Evolutionary conservation across 2,113 vertebrate genomes (phyloP).

Genomic region (Caloenas nicobarica): DNA sequence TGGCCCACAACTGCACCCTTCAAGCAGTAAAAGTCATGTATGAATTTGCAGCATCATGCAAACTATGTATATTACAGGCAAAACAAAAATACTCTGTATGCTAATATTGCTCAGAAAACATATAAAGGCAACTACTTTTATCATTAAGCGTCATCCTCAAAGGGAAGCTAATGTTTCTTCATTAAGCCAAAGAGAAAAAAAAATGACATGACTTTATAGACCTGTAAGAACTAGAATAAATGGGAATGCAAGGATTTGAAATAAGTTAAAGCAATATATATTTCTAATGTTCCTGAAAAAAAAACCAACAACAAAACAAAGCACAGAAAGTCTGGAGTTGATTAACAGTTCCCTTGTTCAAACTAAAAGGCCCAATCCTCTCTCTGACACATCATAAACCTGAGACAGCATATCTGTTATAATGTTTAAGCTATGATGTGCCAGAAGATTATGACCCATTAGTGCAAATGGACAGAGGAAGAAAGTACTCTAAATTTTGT

Average conservation of each 20-base stretch:
- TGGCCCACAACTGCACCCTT: background rate
- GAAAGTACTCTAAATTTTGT: background rate
- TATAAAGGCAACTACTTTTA: background rate
- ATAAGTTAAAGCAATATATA: background rate
- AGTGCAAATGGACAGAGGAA: background rate
- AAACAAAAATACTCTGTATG: background rate
- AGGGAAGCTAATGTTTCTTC: background rate
- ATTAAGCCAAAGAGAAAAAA: background rate
- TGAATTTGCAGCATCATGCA: background rate
- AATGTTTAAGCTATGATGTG: background rate
- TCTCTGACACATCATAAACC: slow-evolving; percentile 13
- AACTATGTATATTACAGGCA: background rate
- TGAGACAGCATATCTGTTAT: background rate
- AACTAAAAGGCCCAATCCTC: slow-evolving; percentile 20
- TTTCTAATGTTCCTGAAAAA: background rate
- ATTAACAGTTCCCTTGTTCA: slow-evolving; percentile 34
- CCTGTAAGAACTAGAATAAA: background rate
- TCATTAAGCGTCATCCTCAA: background rate
- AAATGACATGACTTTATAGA: background rate
- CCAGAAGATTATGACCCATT: slow-evolving; percentile 21
- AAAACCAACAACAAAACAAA: background rate
- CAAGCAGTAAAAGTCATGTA: background rate
- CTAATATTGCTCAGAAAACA: background rate
- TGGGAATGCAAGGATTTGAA: background rate
- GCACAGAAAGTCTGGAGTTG: background rate